Percentiles rank a stretch among this genome's conserved stretches.
Conservation (phyloP, 2,113 vertebrate genomes). For the Malurus elegans region DNA sequence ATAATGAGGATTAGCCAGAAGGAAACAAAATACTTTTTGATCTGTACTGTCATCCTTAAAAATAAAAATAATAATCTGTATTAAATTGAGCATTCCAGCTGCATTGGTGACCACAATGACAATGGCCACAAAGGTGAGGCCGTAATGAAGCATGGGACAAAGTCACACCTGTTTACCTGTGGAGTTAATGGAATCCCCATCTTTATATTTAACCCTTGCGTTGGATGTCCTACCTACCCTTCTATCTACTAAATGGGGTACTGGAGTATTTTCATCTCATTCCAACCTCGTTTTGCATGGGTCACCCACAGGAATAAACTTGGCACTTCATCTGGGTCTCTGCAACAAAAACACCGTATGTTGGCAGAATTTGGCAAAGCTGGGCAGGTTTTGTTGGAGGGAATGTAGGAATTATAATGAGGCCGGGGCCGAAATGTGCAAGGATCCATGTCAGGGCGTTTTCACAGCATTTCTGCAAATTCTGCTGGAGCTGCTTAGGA, state of each 20-base stretch:
- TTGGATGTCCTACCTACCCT: rapidly evolving
- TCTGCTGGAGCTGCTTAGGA: rapidly evolving
- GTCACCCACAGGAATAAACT: not conserved
- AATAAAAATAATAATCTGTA: not conserved
- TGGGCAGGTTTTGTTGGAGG: not conserved
- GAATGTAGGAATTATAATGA: not conserved
- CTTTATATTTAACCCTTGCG: not conserved
- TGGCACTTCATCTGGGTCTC: not conserved
- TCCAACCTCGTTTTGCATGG: rapidly evolving
- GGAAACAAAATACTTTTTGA: not conserved
- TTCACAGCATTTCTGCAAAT: not conserved
- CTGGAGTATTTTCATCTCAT: not conserved
- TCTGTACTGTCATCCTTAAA: not conserved
- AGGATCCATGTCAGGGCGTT: not conserved
- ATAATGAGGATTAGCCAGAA: not conserved
- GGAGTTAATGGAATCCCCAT: not conserved
- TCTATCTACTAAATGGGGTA: rapidly evolving
- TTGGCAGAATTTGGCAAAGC: not conserved
- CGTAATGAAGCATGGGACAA: not conserved
- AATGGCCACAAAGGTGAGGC: no score
- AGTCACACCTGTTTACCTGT: not conserved
- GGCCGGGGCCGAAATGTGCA: not conserved
- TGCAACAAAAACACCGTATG: not conserved
- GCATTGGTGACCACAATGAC: not conserved
- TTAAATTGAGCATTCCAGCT: not conserved